phyloP scores from a whole-genome alignment of 2,113 vertebrate species.

The Nibea albiflora region DNA sequence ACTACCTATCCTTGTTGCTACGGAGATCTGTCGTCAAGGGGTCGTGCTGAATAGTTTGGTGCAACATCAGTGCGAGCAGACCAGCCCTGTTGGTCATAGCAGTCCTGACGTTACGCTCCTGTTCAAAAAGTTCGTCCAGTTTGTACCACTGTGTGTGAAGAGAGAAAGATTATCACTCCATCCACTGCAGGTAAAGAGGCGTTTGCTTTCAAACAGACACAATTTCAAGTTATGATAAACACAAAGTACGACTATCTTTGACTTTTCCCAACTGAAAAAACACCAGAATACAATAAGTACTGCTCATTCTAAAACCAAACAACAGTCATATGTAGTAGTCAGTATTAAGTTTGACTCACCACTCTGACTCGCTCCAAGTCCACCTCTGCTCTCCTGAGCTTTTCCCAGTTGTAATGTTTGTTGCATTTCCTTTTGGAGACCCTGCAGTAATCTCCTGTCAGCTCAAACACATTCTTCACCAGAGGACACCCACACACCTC shows the following conservation, averaged over 20 bases:
- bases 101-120: slow-evolving; percentile 93
- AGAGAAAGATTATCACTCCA: not conserved
- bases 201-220: not conserved
- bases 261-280: not conserved
- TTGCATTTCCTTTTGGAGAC: slow-evolving; percentile 93
- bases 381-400: slow-evolving; percentile 92
- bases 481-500: slow-evolving; percentile 94
- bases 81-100: slow-evolving; percentile 96
- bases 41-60: slow-evolving; percentile 95
- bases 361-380: slow-evolving; percentile 93
- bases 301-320: not conserved
- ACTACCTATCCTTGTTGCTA: slow-evolving; percentile 89
- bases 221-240: not conserved
- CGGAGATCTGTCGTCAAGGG: slow-evolving; percentile 92
- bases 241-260: not conserved
- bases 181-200: not conserved
- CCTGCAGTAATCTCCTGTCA: slow-evolving; percentile 91
- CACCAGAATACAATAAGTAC: not conserved
- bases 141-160: slow-evolving; percentile 90
- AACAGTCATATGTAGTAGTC: not conserved
- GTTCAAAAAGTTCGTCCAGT: slow-evolving; percentile 94
- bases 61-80: slow-evolving; percentile 92
- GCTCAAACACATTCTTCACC: slow-evolving; percentile 92
- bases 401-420: slow-evolving; percentile 96
- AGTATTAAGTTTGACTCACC: slow-evolving; percentile 74